Evolutionary conservation across 2,888 invertebrate species (phyloP).

Genomic region (Carabus problematicus): DNA sequence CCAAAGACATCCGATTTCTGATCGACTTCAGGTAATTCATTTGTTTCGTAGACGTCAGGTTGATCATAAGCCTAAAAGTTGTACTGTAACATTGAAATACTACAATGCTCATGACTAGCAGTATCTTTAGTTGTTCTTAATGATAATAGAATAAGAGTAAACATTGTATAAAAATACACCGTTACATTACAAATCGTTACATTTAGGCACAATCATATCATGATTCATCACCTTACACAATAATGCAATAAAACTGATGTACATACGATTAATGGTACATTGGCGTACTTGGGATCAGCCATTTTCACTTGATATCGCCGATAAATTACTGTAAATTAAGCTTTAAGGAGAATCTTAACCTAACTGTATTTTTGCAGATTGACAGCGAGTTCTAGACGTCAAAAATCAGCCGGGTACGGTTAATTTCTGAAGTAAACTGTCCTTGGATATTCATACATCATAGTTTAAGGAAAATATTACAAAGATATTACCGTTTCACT

Average conservation of each 20-base stretch:
- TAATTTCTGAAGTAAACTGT: too few relatives aligned
- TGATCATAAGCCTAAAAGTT: constrained; percentile 84
- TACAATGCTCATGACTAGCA: constrained; percentile 3
- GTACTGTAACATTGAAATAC: constrained; percentile 22
- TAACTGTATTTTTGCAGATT: too few relatives aligned
- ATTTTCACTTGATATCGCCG: constrained; percentile 57
- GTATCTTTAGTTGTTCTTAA: background rate
- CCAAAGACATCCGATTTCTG: constrained; percentile 77
- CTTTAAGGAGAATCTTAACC: too few relatives aligned
- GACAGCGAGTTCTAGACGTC: too few relatives aligned
- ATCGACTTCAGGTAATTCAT: constrained; percentile 86
- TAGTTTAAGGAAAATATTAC: too few relatives aligned
- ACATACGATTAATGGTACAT: constrained; percentile 90
- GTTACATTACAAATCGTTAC: too few relatives aligned
- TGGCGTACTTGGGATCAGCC: constrained; percentile 91
- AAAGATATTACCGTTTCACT: too few relatives aligned
- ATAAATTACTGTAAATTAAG: too few relatives aligned
- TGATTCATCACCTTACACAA: background rate
- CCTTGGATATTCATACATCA: too few relatives aligned
- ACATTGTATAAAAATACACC: too few relatives aligned
- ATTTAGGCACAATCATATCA: constrained; percentile 6
- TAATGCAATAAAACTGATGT: constrained; percentile 17
- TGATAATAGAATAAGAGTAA: too few relatives aligned
- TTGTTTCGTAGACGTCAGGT: constrained; percentile 93
- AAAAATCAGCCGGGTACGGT: too few relatives aligned